Conservation (phyloP, 2,888 invertebrate genomes). For the Apeira syringaria region DNA sequence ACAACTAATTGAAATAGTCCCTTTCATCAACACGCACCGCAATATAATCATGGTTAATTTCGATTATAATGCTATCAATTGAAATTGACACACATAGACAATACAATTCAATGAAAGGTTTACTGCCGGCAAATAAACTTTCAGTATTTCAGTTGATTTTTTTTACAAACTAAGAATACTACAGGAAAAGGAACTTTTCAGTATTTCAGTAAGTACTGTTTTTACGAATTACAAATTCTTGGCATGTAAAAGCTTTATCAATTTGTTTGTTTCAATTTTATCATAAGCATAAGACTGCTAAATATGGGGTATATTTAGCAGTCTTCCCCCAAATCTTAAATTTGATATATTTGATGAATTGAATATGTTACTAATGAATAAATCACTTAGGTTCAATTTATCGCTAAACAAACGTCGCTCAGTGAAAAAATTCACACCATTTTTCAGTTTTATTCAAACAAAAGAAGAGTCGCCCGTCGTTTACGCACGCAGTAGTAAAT, state of each 20-base stretch:
- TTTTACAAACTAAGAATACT: too few species aligned
- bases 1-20: constrained; percentile 69
- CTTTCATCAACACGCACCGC: constrained; percentile 43
- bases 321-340: too few species aligned
- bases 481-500: constrained; percentile 73
- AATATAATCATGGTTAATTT: constrained; percentile 38
- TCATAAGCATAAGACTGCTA: too few species aligned
- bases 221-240: too few species aligned
- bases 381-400: constrained; percentile 13
- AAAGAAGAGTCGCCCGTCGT: constrained; percentile 59
- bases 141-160: too few species aligned
- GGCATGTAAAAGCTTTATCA: too few species aligned
- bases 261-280: too few species aligned
- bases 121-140: too few species aligned
- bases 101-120: constrained; percentile 20
- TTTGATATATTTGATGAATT: too few species aligned
- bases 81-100: constrained; percentile 2
- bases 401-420: constrained; percentile 21
- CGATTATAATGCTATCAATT: constrained; percentile 26
- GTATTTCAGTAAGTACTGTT: too few species aligned
- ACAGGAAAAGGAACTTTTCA: too few species aligned
- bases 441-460: constrained; percentile 59
- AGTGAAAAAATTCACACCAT: constrained; percentile 28
- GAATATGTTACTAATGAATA: neutral
- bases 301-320: too few species aligned